Percentiles rank a stretch among this genome's conserved stretches.
Conservation (phyloP, 2,888 invertebrate genomes). For the Eupithecia insigniata region DNA sequence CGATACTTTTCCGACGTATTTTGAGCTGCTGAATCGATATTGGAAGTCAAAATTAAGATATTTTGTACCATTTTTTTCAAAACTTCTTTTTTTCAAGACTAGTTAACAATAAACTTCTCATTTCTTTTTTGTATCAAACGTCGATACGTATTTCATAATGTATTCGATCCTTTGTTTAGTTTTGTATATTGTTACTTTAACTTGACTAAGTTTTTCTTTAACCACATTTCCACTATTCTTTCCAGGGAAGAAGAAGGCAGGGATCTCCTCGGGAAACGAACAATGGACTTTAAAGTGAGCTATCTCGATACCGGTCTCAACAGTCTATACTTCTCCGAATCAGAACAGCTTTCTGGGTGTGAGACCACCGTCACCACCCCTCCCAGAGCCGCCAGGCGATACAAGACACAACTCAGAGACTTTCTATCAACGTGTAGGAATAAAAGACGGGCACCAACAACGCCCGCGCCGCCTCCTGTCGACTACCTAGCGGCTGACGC, state of each 20-base stretch:
- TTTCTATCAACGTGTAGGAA: slow-evolving; percentile 96
- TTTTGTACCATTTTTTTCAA: no score
- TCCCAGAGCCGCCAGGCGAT: slow-evolving; percentile 93
- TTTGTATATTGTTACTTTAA: no score
- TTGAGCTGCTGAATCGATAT: no score
- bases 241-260: slow-evolving; percentile 98
- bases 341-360: slow-evolving; percentile 88
- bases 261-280: slow-evolving; percentile 97
- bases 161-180: background rate
- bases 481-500: slow-evolving; percentile 88
- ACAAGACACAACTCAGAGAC: slow-evolving; percentile 96
- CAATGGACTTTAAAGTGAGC: slow-evolving; percentile 99
- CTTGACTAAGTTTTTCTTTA: no score
- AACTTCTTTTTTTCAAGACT: no score
- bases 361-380: slow-evolving; percentile 87
- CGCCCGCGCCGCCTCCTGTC: slow-evolving; percentile 86
- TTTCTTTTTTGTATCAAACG: no score
- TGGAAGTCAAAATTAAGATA: no score
- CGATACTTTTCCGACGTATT: no score
- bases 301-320: slow-evolving; percentile 97
- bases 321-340: slow-evolving; percentile 94
- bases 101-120: no score
- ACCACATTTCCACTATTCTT: slow-evolving; percentile 28
- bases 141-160: no score
- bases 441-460: slow-evolving; percentile 87